Conservation (phyloP, 1,140 invertebrate species). For the Acromyrmex charruanus region DNA sequence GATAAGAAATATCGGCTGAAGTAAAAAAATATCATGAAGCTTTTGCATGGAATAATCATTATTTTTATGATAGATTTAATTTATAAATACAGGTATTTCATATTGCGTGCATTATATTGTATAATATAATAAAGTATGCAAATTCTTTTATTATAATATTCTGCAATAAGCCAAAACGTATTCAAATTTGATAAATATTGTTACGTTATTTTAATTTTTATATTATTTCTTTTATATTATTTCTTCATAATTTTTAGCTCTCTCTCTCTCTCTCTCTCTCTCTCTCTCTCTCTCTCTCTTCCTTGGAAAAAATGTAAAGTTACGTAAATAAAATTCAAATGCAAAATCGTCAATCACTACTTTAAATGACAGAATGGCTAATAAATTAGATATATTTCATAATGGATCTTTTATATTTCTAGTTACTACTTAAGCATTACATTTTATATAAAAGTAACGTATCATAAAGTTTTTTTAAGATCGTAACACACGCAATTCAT, state of each 20-base stretch:
- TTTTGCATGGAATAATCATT: conserved; percentile 6
- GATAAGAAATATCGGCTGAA: conserved; percentile 11
- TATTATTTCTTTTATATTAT: not conserved
- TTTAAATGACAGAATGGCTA: conserved; percentile 1
- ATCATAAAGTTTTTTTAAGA: not conserved
- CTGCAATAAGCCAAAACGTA: not conserved
- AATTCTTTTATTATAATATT: conserved; percentile 13
- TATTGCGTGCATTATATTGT: not conserved
- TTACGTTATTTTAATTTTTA: conserved; percentile 13
- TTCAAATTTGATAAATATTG: conserved; percentile 34
- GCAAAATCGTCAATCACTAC: conserved; percentile 3
- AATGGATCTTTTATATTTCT: not conserved
- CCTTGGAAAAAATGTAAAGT: not conserved
- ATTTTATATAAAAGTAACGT: conserved; percentile 15
- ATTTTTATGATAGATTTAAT: conserved; percentile 31
- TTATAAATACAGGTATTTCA: not conserved
- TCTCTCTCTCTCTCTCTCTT: not conserved
- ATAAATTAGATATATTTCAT: not conserved
- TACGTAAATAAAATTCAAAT: conserved; percentile 2
- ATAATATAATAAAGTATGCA: not conserved
- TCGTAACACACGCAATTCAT: not conserved
- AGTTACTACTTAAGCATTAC: not conserved
- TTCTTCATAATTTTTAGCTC: not conserved
- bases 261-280: too few species aligned
- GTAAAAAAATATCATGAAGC: too few species aligned